Evolutionary conservation across 2,113 vertebrate species (phyloP), one percentile per base, ranked within the genome.

Genomic region (Myodes glareolus): DNA sequence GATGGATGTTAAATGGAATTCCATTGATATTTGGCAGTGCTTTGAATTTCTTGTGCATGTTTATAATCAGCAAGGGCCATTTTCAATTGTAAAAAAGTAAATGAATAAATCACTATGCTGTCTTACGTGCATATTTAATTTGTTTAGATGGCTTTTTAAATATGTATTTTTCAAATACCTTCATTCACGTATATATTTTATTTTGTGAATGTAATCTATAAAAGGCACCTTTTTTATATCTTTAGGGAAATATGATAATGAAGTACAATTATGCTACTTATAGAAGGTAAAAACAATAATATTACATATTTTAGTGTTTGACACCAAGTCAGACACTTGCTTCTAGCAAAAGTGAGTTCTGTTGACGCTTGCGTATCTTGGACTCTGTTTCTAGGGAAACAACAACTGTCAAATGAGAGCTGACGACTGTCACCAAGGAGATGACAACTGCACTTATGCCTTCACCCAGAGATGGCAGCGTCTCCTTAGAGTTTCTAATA

Each of bases 401-500:
- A 7, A 63, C 45, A 77, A 29, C 65, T 86, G 80, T 80, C 50
- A 86, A 85, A 68, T 55, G 21, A 84, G 39, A 67, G 1, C 29
- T 0, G 29, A 45, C 23, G n/a, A 7, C 27, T 23, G 47, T 82
- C n/a, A 50, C 50, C 39, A 39, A 12, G 19, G 36, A 82, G 72
- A 45, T 7, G 36, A 42, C 0, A 3, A 3, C 36, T n/a, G 47
- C 8, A 6, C 23, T 67, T 45, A 21, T 1, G n/a, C 21, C 81
- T 91, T 86, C 45, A 39, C 47, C 67, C 39, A 84, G 17, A 92
- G 94, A 85, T 33, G 82, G 65, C 68, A 68, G 47, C 10, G 10
- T 88, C 95, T 91, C 95, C 84, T 90, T 73, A 33, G 68, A 25
- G 81, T 95, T 87, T 88, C 63, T 95, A 65, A n/a, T 45, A n/a